Percentiles rank a stretch among this genome's conserved stretches.
These are phyloP conservation scores for Helicoverpa assulta DNA, from an alignment of 2,888 invertebrate species.

Conservation along the genomic window DNA sequence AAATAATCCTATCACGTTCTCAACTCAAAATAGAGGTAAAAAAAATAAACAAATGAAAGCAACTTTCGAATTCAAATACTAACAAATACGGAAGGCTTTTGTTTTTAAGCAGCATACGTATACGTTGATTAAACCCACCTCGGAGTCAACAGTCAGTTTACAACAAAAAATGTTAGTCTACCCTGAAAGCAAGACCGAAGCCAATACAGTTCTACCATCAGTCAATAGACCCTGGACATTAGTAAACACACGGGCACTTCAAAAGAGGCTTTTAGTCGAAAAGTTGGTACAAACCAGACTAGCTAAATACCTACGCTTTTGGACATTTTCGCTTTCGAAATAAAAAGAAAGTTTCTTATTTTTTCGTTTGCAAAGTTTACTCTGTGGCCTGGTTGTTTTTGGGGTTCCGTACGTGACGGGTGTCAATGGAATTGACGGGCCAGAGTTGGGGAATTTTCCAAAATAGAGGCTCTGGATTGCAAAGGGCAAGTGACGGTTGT, in stretches of 20 bases:
- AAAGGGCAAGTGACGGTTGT: too few relatives aligned
- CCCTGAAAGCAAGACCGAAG: neutral
- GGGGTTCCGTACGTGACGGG: neutral
- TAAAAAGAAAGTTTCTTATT: slow-evolving; percentile 51
- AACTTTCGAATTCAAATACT: neutral
- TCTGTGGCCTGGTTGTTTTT: slow-evolving; percentile 12
- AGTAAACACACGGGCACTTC: slow-evolving; percentile 61
- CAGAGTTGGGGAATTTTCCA: too few relatives aligned
- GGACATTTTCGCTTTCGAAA: slow-evolving; percentile 41
- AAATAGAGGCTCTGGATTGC: too few relatives aligned
- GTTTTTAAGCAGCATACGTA: neutral
- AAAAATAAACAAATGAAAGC: neutral
- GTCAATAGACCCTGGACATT: slow-evolving; percentile 32
- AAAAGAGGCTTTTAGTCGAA: slow-evolving; percentile 52
- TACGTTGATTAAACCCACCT: neutral
- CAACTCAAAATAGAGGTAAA: too few relatives aligned
- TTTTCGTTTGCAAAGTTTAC: slow-evolving; percentile 37
- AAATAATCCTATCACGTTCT: too few relatives aligned
- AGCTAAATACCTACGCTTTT: slow-evolving; percentile 44
- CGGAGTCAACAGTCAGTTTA: neutral
- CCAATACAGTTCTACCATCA: slow-evolving; percentile 8
- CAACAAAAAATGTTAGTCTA: neutral
- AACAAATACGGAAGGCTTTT: neutral
- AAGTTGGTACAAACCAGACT: slow-evolving; percentile 49
- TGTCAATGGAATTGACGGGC: neutral